Conservation (phyloP, 1,140 invertebrate genomes). For the Zaprionus inermis region DNA sequence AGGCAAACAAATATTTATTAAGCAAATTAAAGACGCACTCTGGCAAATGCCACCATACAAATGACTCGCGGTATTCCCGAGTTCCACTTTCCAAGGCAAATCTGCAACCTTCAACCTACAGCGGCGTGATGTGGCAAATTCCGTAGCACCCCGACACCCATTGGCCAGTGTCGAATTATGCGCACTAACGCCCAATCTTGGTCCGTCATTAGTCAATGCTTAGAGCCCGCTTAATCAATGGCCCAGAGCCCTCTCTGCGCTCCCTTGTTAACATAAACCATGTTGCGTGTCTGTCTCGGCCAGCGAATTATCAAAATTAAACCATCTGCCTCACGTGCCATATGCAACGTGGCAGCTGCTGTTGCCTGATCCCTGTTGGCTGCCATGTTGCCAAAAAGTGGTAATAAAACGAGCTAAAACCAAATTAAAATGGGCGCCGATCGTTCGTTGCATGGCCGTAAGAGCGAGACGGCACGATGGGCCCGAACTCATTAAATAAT, state of each 20-base stretch:
- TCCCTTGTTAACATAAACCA: conserved; percentile 52
- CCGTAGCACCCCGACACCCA: conserved; percentile 6
- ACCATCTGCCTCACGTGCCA: conserved; percentile 73
- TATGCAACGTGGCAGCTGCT: conserved; percentile 66
- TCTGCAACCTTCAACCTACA: conserved; percentile 8
- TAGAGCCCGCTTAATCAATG: conserved; percentile 68
- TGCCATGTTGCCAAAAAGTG: conserved; percentile 52
- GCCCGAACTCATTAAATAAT: conserved; percentile 67
- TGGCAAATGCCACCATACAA: conserved; percentile 71
- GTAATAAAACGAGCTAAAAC: conserved; percentile 10
- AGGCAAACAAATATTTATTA: conserved; percentile 77
- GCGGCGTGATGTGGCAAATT: conserved; percentile 60
- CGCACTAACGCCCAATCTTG: conserved; percentile 67
- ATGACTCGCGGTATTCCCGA: conserved; percentile 64
- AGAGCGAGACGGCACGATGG: conserved; percentile 18
- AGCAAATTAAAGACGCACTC: conserved; percentile 73
- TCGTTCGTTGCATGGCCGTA: not conserved
- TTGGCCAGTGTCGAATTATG: conserved; percentile 60
- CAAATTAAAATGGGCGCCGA: conserved; percentile 41
- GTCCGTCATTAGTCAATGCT: conserved; percentile 76
- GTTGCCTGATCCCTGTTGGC: conserved; percentile 31
- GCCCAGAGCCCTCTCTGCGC: conserved; percentile 7
- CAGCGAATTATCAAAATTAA: conserved; percentile 65
- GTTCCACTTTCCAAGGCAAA: not conserved
- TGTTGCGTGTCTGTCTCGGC: conserved; percentile 59